phyloP scores from a whole-genome alignment of 2,888 invertebrate genomes.

The Napeogenes sylphis region DNA sequence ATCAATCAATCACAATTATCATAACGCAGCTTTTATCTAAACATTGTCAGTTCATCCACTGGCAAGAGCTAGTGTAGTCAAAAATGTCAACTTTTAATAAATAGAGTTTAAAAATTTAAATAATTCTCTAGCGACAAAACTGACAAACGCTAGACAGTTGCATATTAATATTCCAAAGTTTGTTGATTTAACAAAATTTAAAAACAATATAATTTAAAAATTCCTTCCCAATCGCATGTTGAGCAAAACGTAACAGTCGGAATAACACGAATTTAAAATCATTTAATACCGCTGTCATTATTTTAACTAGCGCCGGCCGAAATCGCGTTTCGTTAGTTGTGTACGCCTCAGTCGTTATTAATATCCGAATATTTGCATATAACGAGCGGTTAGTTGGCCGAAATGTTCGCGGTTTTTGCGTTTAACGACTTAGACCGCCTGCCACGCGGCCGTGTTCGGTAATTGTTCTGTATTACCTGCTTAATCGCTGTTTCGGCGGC shows the following conservation, averaged over 20 bases:
- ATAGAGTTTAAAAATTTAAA: too few species aligned
- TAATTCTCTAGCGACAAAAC: too few species aligned
- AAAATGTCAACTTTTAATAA: too few species aligned
- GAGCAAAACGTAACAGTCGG: conserved; percentile 21
- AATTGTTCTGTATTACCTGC: conserved; percentile 20
- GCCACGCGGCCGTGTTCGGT: conserved; percentile 5
- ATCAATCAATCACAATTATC: too few species aligned
- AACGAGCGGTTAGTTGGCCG: conserved; percentile 36
- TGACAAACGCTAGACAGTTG: too few species aligned
- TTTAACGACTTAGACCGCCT: conserved; percentile 28
- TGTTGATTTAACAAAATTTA: neutral
- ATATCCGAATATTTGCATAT: conserved; percentile 38
- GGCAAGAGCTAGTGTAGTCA: too few species aligned
- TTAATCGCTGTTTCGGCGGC: conserved; percentile 20
- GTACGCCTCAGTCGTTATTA: conserved; percentile 32
- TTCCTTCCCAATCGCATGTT: conserved; percentile 29
- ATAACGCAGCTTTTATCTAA: too few species aligned
- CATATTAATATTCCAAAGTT: too few species aligned
- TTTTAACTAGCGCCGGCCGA: conserved; percentile 26
- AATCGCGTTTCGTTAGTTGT: conserved; percentile 33
- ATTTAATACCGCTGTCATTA: conserved; percentile 28
- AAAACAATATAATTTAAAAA: conserved; percentile 4
- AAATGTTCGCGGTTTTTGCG: conserved; percentile 36
- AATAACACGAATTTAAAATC: conserved; percentile 26
- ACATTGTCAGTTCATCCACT: too few species aligned